Evolutionary conservation across 2,797 vertebrate species (phyloP).

Genomic region (Urosaurus nigricauda): DNA sequence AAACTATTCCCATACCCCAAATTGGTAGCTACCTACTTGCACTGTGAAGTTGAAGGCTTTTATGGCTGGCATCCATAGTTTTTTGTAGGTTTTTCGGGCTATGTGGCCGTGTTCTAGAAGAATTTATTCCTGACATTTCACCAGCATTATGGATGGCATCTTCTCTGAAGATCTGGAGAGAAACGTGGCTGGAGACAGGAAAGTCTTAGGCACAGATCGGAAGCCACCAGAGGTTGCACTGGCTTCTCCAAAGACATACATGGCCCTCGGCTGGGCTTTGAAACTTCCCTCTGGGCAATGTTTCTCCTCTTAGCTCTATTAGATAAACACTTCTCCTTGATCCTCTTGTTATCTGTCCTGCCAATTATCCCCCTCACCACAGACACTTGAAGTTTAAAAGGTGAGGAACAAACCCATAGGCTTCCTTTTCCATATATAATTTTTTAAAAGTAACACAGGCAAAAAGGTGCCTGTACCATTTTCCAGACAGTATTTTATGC

Average conservation of each 20-base stretch:
- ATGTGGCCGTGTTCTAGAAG: no score
- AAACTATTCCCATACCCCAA: no score
- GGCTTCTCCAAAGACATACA: conserved; percentile 3
- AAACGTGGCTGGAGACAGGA: no score
- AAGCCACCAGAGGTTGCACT: background rate
- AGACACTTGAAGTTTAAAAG: conserved; percentile 33
- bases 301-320: background rate
- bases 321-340: background rate
- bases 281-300: background rate
- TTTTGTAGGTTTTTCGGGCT: no score
- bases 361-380: background rate
- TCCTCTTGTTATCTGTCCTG: conserved; percentile 4
- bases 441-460: no score
- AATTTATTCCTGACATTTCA: no score
- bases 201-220: background rate
- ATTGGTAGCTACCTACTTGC: no score
- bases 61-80: no score
- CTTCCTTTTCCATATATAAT: background rate
- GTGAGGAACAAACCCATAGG: conserved; percentile 36
- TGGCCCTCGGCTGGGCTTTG: background rate
- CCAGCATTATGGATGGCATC: no score
- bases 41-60: no score
- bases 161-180: no score
- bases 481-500: conserved; percentile 51
- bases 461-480: background rate